Evolutionary conservation across 2,113 vertebrate species (phyloP).

Genomic region (Saguinus midas): DNA sequence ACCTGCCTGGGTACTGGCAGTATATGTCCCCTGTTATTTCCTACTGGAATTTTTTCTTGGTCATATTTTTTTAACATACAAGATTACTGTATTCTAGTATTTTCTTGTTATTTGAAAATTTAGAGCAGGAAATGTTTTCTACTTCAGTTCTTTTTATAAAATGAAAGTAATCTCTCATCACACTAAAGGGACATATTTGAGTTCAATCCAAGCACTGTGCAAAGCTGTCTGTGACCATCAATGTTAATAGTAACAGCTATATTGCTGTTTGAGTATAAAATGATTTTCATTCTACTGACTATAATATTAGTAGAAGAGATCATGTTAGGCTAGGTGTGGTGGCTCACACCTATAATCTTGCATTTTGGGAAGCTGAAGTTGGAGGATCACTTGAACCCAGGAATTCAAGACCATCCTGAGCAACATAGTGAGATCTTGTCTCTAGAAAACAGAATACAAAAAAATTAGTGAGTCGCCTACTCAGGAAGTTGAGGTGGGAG

Average conservation of each 20-base stretch:
- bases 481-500: too few relatives aligned
- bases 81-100: background rate
- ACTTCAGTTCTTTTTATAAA: background rate
- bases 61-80: constrained; percentile 17
- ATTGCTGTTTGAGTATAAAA: background rate
- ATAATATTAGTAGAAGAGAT: background rate
- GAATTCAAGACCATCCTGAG: too few relatives aligned
- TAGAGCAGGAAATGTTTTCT: background rate
- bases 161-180: background rate
- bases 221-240: background rate
- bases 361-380: too few relatives aligned
- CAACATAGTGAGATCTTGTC: too few relatives aligned
- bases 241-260: background rate
- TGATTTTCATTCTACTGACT: background rate
- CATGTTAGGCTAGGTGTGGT: too few relatives aligned
- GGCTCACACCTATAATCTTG: too few relatives aligned
- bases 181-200: background rate
- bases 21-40: background rate
- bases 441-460: too few relatives aligned
- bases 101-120: background rate
- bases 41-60: background rate
- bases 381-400: too few relatives aligned
- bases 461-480: too few relatives aligned
- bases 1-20: background rate
- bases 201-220: background rate